These are phyloP conservation scores for Phortica magna DNA, from an alignment of 2,888 invertebrate species.

Conservation along the genomic window DNA sequence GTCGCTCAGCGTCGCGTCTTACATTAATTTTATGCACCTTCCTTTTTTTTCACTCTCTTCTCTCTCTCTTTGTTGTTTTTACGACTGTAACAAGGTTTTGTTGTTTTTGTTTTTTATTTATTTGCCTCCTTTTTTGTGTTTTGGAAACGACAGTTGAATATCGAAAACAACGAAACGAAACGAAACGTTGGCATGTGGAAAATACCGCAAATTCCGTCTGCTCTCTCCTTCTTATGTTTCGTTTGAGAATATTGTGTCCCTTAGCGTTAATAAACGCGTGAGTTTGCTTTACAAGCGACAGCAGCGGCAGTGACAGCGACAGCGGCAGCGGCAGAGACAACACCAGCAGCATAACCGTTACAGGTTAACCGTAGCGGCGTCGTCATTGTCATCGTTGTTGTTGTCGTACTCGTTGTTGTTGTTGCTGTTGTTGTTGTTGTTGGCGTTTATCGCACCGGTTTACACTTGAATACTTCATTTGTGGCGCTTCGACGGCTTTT, in stretches of 20 bases:
- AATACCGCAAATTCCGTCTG: not conserved
- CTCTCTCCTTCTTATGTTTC: not conserved
- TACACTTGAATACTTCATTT: slow-evolving; percentile 32
- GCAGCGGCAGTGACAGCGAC: too few relatives aligned
- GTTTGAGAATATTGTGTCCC: slow-evolving; percentile 46
- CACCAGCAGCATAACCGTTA: too few relatives aligned
- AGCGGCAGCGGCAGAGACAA: too few relatives aligned
- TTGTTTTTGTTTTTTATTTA: not conserved
- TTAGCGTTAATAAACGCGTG: slow-evolving; percentile 53
- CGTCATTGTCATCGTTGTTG: not conserved
- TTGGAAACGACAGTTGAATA: not conserved
- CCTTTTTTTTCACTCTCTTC: not conserved
- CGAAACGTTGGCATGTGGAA: not conserved
- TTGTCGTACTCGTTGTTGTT: slow-evolving; percentile 5
- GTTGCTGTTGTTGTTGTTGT: slow-evolving; percentile 10
- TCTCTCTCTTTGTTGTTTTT: not conserved
- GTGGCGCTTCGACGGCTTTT: not conserved
- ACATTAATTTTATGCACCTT: not conserved
- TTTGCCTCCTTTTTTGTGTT: not conserved
- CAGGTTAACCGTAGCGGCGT: too few relatives aligned
- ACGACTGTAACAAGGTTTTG: not conserved
- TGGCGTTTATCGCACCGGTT: not conserved
- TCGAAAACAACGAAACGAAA: not conserved
- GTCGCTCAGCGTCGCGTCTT: slow-evolving; percentile 2
- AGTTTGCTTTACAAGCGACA: slow-evolving; percentile 42